Evolutionary conservation across 2,797 vertebrate genomes (phyloP), one percentile per base, ranked within the genome.

Genomic region (Fistularia tabacaria): DNA sequence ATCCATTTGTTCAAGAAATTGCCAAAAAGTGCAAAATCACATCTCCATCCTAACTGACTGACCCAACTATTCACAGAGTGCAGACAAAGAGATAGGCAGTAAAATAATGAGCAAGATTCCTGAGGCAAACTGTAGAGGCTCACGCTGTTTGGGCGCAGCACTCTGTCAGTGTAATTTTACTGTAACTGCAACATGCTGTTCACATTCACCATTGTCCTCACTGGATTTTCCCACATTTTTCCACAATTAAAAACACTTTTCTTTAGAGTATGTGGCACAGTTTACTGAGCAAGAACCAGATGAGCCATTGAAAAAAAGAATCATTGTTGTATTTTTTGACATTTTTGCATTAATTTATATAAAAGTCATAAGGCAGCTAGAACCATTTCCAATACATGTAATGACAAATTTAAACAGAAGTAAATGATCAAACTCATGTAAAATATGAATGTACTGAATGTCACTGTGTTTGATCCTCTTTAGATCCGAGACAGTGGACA

Each of bases 401-500:
- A 25, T 3, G 25, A 25, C 25, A 25, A 25, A 25, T 5, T 25
- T 25, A 25, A 25, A 48, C 46, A 10, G 14, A 15, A n/a, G 12
- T 46, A n/a, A n/a, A 45, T 11, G 10, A 25, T 13, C n/a, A 13
- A 7, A 13, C 12, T 46, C 45, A 46, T 7, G 7, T 11, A 7
- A 14, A 15, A 37, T 4, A 14, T 51, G 38, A 42, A 56, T 46
- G 1, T 62, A 53, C 11, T n/a, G 6, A 57, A 49, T 40, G 41
- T 40, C 9, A 7, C 12, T 8, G 9, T 7, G 7, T 66, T 10
- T 59, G 10, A 48, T 71, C 38, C 13, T 12, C n/a, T 39, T 38
- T 77, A 99, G 97, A 99, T 74, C 97, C 97, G 62, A 90, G 94
- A 62, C 93, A 96, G 85, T 99, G 97, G 97, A 95, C 94, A 0